Conservation (phyloP, 2,113 vertebrate genomes). For the Tympanuchus pallidicinctus region DNA sequence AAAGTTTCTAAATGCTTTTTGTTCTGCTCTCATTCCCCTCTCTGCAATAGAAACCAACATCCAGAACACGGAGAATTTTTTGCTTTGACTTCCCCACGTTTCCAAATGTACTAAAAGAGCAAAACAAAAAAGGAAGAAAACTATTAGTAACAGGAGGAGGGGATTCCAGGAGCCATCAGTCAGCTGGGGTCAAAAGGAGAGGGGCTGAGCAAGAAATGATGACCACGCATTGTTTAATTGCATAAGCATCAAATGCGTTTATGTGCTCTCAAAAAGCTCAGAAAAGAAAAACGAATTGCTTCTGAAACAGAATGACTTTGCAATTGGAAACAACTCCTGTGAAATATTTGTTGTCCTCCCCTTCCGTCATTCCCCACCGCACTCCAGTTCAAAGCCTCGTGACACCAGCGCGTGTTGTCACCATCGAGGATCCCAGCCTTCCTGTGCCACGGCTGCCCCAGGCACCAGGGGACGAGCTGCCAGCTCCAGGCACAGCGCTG, state of each 20-base stretch:
- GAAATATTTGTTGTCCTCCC: not conserved
- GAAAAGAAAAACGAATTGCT: not conserved
- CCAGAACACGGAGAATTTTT: not conserved
- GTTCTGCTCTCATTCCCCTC: not conserved
- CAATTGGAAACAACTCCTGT: not conserved
- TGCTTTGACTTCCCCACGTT: not conserved
- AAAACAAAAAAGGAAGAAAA: not conserved
- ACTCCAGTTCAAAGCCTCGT: not conserved
- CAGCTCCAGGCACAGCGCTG: not conserved
- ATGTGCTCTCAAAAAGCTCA: not conserved
- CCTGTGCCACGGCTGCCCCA: not conserved
- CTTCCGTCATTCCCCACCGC: not conserved
- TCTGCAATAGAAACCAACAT: not conserved
- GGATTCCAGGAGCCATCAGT: not conserved
- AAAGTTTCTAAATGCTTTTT: not conserved
- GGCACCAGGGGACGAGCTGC: not conserved
- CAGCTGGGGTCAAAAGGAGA: not conserved
- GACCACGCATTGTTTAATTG: not conserved
- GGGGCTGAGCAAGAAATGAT: not conserved
- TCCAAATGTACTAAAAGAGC: not conserved
- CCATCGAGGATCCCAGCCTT: not conserved
- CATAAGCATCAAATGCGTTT: not conserved
- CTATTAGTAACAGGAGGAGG: rapidly evolving
- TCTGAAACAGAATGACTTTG: not conserved
- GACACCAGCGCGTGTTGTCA: not conserved